phyloP scores from a whole-genome alignment of 2,113 vertebrate species.

The Takifugu bimaculatus region DNA sequence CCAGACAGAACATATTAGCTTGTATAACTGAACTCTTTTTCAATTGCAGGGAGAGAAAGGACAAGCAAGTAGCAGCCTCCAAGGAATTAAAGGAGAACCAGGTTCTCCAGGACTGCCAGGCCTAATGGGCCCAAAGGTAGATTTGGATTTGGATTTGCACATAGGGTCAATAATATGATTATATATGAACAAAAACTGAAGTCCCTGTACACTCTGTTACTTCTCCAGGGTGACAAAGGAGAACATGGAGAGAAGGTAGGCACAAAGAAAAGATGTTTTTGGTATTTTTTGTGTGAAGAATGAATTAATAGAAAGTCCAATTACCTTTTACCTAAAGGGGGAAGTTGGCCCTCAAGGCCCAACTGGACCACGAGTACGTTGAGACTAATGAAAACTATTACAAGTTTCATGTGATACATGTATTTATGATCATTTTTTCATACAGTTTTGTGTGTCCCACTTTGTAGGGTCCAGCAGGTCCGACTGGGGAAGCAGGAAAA shows the following conservation, averaged over 20 bases:
- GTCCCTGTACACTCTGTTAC: not conserved
- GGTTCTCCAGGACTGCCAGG: constrained; percentile 84
- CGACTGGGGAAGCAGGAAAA: constrained; percentile 90
- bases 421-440: not conserved
- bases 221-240: constrained; percentile 67
- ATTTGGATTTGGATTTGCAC: not conserved
- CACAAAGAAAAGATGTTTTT: not conserved
- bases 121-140: constrained; percentile 69
- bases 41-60: constrained; percentile 86
- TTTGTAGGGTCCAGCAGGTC: constrained; percentile 77
- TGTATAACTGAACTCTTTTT: not conserved
- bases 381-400: not conserved
- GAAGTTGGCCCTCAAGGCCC: constrained; percentile 78
- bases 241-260: constrained; percentile 76
- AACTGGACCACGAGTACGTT: constrained; percentile 83
- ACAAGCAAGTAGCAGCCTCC: constrained; percentile 71
- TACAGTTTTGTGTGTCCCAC: too few species aligned
- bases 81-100: constrained; percentile 84
- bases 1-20: too few species aligned
- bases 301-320: constrained; percentile 26
- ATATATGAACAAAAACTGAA: not conserved
- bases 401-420: not conserved
- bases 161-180: not conserved
- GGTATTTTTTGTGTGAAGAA: constrained; percentile 15
- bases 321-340: constrained; percentile 63